Evolutionary conservation across 2,888 invertebrate species (phyloP), one percentile per base, ranked within the genome.

Genomic region (Eupithecia pulchellata): DNA sequence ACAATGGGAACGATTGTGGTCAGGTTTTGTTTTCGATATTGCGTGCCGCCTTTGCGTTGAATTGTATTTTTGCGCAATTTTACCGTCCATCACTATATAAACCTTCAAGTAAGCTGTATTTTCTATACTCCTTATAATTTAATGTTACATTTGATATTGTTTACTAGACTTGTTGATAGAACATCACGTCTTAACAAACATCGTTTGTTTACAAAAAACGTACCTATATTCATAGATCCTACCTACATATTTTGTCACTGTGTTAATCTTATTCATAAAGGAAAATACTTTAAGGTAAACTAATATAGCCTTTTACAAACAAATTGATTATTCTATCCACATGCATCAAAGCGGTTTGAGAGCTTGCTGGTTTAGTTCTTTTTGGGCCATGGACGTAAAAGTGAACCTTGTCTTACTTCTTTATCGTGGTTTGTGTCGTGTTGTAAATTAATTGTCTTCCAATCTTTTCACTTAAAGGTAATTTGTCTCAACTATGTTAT

Each of bases 331-430:
- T 84, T 84, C 82, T 76, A 81, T 82, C 75, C 82, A 82, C 84
- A 86, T 85, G 77, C 72, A 82, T 85, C 80, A 83, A 81, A 83
- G 81, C 81, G 74, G 80, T 80, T 82, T 81, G 82, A 81, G 82
- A 75, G 74, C 68, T 65, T 67, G 79, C 88, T 85, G 87, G 89
- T 89, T 89, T 84, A 86, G 88, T 89, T 88, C 78, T 90, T 90
- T 90, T 89, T 84, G 86, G 89, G 89, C 85, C 89, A 89, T 75
- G 89, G 85, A 77, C 87, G 83, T 84, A 88, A 88, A 86, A 85
- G 84, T 81, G 74, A 79, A 84, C 83, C 86, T 87, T 86, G 82
- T 82, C 77, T 83, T 75, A 81, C 81, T 81, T 80, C 68, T 72
- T 74, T 76, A 76, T 74, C 69, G 66, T 67, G 70, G 65, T 63